A percentile compares a stretch with the other conserved stretches of the same genome.
Evolutionary conservation across 2,888 invertebrate genomes (phyloP).

Genomic region (Synanthedon tipuliformis): DNA sequence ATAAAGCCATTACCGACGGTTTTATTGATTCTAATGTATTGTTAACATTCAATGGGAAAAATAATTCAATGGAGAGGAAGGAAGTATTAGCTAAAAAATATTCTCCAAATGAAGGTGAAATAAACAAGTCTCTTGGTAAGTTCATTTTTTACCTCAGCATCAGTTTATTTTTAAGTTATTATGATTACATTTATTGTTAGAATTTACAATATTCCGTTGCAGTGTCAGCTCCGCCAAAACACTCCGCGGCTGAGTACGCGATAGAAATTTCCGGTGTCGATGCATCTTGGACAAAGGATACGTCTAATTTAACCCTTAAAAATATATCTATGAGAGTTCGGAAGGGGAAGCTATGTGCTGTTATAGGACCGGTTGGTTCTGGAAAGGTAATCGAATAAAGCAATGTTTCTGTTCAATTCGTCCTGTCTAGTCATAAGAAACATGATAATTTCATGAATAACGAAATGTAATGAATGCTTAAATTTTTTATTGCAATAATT

Average conservation of each 20-base stretch:
- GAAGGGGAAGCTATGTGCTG: conserved; percentile 75
- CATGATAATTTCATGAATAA: neutral
- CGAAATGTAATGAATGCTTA: neutral
- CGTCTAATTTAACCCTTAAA: conserved; percentile 56
- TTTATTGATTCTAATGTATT: neutral
- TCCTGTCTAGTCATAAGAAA: no score
- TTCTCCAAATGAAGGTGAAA: no score
- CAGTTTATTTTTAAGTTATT: neutral
- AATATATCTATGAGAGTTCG: conserved; percentile 69
- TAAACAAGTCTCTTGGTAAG: no score
- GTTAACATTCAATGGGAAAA: neutral
- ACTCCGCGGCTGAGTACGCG: conserved; percentile 23
- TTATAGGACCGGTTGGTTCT: conserved; percentile 90
- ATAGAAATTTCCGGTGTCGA: conserved; percentile 36
- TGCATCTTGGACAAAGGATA: conserved; percentile 49
- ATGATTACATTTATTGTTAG: neutral
- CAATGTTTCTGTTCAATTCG: no score
- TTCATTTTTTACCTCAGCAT: no score
- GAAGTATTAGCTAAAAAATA: no score
- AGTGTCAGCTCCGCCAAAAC: conserved; percentile 5
- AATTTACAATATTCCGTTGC: neutral
- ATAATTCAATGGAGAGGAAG: neutral
- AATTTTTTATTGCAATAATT: no score
- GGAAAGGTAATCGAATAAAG: conserved; percentile 70
- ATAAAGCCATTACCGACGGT: neutral